Evolutionary conservation across 1,140 invertebrate species (phyloP).

Genomic region (Agrypnia vestita): DNA sequence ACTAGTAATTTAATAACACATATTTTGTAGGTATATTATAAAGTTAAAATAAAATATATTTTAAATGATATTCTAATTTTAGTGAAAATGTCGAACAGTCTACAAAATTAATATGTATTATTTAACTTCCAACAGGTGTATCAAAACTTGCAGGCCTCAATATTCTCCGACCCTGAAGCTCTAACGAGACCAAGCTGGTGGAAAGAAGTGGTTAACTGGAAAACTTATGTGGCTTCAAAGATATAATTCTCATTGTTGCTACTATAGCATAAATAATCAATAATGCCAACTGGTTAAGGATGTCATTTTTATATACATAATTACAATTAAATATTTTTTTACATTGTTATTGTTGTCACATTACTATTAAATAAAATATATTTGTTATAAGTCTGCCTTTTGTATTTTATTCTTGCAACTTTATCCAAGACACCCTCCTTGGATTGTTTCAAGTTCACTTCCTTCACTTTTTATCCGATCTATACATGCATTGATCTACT

Average conservation of each 20-base stretch:
- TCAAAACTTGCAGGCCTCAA: slow-evolving; percentile 74
- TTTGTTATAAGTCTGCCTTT: no score
- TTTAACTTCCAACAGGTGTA: slow-evolving; percentile 71
- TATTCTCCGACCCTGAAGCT: slow-evolving; percentile 73
- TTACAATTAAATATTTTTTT: slow-evolving; percentile 12
- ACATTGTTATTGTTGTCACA: background rate
- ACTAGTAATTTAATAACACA: no score
- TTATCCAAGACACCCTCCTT: no score
- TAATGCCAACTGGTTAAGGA: slow-evolving; percentile 15
- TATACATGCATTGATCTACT: no score
- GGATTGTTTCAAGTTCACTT: no score
- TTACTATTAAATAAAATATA: no score
- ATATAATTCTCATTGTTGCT: slow-evolving; percentile 60
- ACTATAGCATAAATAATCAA: background rate
- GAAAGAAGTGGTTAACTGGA: slow-evolving; percentile 73
- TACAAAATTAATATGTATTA: background rate
- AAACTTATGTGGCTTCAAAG: slow-evolving; percentile 65
- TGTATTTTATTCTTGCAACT: no score
- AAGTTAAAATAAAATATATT: no score
- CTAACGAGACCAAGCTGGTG: slow-evolving; percentile 76
- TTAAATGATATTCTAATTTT: no score
- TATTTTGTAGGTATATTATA: no score
- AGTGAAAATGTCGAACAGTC: no score
- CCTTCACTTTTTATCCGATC: no score
- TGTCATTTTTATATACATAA: slow-evolving; percentile 3